Conservation (phyloP, 1,140 invertebrate genomes). For the Musca vetustissima region DNA sequence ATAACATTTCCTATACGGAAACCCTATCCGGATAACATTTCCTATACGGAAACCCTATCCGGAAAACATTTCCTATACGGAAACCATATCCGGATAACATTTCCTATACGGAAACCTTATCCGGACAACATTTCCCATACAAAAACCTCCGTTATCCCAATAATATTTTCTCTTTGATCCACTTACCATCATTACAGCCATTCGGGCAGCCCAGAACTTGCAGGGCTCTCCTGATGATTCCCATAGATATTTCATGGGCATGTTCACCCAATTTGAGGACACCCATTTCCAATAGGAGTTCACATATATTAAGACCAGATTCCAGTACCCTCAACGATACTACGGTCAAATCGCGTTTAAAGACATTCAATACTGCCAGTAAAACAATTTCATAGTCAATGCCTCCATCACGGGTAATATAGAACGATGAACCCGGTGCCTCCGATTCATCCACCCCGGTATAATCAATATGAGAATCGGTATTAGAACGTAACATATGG, state of each 20-base stretch:
- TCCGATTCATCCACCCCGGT: constrained; percentile 75
- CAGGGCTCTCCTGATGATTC: constrained; percentile 67
- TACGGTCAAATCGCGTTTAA: constrained; percentile 71
- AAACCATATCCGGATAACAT: too few relatives aligned
- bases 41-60: too few relatives aligned
- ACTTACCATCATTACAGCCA: constrained; percentile 65
- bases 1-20: too few relatives aligned
- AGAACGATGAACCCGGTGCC: constrained; percentile 85
- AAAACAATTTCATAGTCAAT: constrained; percentile 89
- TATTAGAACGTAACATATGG: constrained; percentile 79
- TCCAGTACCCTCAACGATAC: constrained; percentile 85
- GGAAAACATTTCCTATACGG: too few relatives aligned
- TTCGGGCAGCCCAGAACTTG: constrained; percentile 91
- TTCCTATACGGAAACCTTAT: too few relatives aligned
- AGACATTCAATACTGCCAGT: constrained; percentile 83
- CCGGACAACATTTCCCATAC: too few relatives aligned
- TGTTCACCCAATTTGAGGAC: constrained; percentile 68
- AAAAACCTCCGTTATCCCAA: too few relatives aligned
- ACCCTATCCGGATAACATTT: too few relatives aligned
- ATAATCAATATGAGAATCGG: constrained; percentile 93
- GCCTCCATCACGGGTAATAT: constrained; percentile 93
- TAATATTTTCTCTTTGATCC: too few relatives aligned
- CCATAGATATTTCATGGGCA: constrained; percentile 59
- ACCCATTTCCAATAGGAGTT: constrained; percentile 85
- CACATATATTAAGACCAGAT: constrained; percentile 85